These are phyloP conservation scores for Epinephelus malabaricus DNA, from an alignment of 2,797 vertebrate species.

Conservation along the genomic window DNA sequence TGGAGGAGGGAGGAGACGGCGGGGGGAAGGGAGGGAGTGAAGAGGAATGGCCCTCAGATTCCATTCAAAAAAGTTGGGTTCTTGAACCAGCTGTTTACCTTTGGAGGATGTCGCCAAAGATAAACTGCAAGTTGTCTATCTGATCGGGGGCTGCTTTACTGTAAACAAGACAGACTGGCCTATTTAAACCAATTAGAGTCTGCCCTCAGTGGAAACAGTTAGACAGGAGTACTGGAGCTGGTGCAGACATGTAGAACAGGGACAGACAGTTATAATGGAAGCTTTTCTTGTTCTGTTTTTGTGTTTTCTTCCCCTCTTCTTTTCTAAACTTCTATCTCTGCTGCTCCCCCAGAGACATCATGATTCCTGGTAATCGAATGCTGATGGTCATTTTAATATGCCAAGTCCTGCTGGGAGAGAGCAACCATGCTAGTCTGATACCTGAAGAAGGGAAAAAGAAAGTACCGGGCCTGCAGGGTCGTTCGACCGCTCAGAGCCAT, in stretches of 20 bases:
- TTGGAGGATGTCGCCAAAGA: constrained; percentile 85
- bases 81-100: constrained; percentile 83
- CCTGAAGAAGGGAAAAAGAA: constrained; percentile 98
- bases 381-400: constrained; percentile 99
- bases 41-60: constrained; percentile 68
- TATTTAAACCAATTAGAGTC: constrained; percentile 80
- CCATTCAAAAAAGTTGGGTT: constrained; percentile 75
- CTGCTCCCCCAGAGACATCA: constrained; percentile 94
- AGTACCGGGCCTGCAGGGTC: constrained; percentile 92
- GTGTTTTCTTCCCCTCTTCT: constrained; percentile 40
- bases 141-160: constrained; percentile 84
- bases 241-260: constrained; percentile 28
- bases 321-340: constrained; percentile 57
- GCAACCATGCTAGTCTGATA: constrained; percentile 98
- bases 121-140: constrained; percentile 85
- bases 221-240: constrained; percentile 11
- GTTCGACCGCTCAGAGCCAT: constrained; percentile 95
- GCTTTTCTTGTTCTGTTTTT: constrained; percentile 3
- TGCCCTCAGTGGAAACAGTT: constrained; percentile 48
- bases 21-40: constrained; percentile 43
- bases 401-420: constrained; percentile 99
- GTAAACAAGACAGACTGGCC: constrained; percentile 84
- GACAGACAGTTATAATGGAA: constrained; percentile 41
- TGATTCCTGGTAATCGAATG: constrained; percentile 99
- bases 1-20: constrained; percentile 58